Conservation (phyloP, 2,888 invertebrate species). For the Pseudolycoriella hygida region DNA sequence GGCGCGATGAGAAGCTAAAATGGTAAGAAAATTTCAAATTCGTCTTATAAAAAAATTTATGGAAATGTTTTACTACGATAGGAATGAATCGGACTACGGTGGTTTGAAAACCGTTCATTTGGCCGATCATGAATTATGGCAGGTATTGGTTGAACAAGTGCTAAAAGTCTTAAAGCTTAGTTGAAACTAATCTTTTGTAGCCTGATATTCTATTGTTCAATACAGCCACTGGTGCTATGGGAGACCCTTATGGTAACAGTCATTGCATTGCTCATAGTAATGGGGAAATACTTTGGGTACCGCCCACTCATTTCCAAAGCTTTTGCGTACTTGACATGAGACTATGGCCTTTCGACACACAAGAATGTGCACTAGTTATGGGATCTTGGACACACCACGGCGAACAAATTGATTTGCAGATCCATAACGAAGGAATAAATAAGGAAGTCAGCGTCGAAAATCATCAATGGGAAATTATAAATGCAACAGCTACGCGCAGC, state of each 20-base stretch:
- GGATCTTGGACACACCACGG: constrained; percentile 55
- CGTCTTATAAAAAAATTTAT: too few relatives aligned
- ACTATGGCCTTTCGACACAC: constrained; percentile 60
- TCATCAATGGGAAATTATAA: constrained; percentile 28
- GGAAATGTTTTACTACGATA: too few relatives aligned
- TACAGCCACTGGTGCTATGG: constrained; percentile 40
- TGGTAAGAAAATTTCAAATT: background rate
- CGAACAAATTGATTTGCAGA: constrained; percentile 35
- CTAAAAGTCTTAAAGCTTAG: too few relatives aligned
- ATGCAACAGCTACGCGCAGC: constrained; percentile 23
- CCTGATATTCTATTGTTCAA: constrained; percentile 59
- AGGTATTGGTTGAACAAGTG: constrained; percentile 13
- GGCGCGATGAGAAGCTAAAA: constrained; percentile 5
- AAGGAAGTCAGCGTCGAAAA: constrained; percentile 19
- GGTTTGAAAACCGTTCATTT: constrained; percentile 30
- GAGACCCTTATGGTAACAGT: constrained; percentile 40
- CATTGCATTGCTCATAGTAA: constrained; percentile 31
- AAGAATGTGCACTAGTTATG: constrained; percentile 45
- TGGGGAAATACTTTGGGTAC: constrained; percentile 45
- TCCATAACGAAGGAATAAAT: constrained; percentile 12
- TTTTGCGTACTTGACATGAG: constrained; percentile 46
- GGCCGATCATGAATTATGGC: constrained; percentile 58
- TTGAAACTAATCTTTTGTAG: constrained; percentile 7
- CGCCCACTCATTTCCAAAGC: constrained; percentile 45
- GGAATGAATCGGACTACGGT: constrained; percentile 3